Evolutionary conservation across 2,888 invertebrate species (phyloP), one percentile per base, ranked within the genome.

Genomic region (Microdon myrmicae): DNA sequence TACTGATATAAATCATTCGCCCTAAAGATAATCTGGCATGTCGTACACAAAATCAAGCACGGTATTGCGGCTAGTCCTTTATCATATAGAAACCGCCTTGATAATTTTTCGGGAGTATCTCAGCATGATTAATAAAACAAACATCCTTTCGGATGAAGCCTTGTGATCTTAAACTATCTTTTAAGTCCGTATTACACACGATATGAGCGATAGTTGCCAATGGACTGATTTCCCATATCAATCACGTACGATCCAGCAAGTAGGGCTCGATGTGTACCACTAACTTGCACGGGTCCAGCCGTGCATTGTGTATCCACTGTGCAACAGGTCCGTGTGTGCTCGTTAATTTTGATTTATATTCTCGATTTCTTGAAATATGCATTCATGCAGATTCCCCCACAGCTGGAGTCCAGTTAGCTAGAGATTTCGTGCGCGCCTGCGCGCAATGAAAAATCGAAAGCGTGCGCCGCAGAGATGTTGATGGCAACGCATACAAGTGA

Each of bases 301-400:
- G 20, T 8, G 20, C n/a, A n/a, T n/a, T n/a, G n/a, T n/a, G n/a
- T 6, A 22, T n/a, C 6, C 48, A 43, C 48, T 43, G 55, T 55
- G 43, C 48, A 60, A 55, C 60, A 60, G 60, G 60, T 60, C 54
- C 48, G 54, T 48, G 54, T 60, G 60, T 55, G 60, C 55, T 60
- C 60, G 60, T 60, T 60, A 60, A 55, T 55, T 60, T 60, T 60
- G 60, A 60, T 60, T 60, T 60, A 60, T 60, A 9, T 19, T 38
- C 60, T 48, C 54, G 48, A 60, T 60, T 55, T 60, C 43, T 48
- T 60, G 60, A 60, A 60, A 48, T 55, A 60, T 55, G 41, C 55
- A 55, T 55, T 25, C 60, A 60, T 55, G 55, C 60, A 60, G 60
- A 60, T 60, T 55, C 48, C 47, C 60, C 22, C 60, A n/a, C n/a